Evolutionary conservation across 2,888 invertebrate species (phyloP), one percentile per base, ranked within the genome.

Genomic region (Nematopogon swammerdamellus): DNA sequence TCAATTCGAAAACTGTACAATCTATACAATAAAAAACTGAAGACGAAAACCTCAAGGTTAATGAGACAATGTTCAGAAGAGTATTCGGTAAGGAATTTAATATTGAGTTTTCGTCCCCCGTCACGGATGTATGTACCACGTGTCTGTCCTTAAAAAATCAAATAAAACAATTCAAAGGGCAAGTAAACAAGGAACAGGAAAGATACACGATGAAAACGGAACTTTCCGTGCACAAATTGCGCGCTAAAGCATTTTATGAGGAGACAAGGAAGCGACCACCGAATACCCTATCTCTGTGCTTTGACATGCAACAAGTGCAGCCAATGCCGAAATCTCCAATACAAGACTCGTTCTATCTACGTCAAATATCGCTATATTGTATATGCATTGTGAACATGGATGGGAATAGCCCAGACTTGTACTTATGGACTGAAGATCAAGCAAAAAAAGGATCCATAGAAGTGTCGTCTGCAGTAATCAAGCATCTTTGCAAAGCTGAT

Each of bases 61-160:
- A 30, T 18, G 45, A 51, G 46, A 42, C 47, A 44, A 50, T 53
- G 50, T 53, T 53, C 42, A 49, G 48, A 29, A 29, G 47, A 42
- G 48, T 53, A 17, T 53, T 53, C 47, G 50, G 51, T 44, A 51
- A 51, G 11, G 53, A 53, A 45, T 53, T 51, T 53, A 53, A 53
- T 44, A 50, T 51, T 48, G 53, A 51, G 42, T 53, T 53, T 49
- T 50, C 51, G 45, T 48, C 46, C 25, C 53, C 53, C 42, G 43
- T 51, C n/a, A 44, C 50, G 48, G 51, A 53, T 47, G 47, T 49
- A 20, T 50, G 52, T 46, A 50, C 49, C 47, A 50, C 50, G 19
- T 46, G 47, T 45, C 46, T 48, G 18, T 49, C 50, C 19, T 53
- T 45, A 46, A 49, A 47, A 48, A 50, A 53, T 25, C 25, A 25